These are phyloP conservation scores for Sarcophaga peregrina DNA, from an alignment of 1,140 invertebrate genomes.

Conservation along the genomic window DNA sequence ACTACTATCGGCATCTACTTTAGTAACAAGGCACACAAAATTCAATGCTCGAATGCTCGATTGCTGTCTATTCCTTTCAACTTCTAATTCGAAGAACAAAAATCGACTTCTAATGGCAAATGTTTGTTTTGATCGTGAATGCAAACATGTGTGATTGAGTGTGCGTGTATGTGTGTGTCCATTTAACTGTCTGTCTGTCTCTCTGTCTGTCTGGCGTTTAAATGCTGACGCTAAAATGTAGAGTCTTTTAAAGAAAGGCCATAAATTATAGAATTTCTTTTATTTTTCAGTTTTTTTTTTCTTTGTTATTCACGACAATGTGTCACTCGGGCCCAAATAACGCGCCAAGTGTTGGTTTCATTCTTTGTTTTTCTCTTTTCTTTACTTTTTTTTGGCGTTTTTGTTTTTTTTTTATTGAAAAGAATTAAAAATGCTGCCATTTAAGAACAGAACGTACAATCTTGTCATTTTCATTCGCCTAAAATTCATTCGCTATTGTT, in stretches of 20 bases:
- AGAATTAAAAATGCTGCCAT: neutral
- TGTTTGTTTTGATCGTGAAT: neutral
- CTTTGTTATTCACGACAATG: neutral
- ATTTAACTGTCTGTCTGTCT: neutral
- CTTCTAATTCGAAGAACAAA: neutral
- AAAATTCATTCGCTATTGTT: too few relatives aligned
- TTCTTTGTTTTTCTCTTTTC: too few relatives aligned
- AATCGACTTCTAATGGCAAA: neutral
- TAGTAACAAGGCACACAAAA: neutral
- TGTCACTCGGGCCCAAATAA: conserved; percentile 1
- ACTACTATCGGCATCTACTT: neutral
- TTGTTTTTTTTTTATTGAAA: too few relatives aligned
- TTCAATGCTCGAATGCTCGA: neutral
- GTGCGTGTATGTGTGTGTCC: too few relatives aligned
- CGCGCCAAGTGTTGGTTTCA: neutral
- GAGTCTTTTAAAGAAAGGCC: conserved; percentile 12
- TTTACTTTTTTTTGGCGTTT: too few relatives aligned
- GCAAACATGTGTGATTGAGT: too few relatives aligned
- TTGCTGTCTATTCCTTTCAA: neutral
- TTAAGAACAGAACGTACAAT: too few relatives aligned
- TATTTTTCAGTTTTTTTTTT: neutral
- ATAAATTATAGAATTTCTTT: conserved; percentile 6
- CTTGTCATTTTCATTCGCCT: too few relatives aligned
- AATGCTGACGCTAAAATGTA: neutral
- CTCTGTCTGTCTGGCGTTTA: conserved; percentile 5